Base-by-base conservation (phyloP, 2,888 invertebrate species). In the Hypomecis punctinalis region DNA sequence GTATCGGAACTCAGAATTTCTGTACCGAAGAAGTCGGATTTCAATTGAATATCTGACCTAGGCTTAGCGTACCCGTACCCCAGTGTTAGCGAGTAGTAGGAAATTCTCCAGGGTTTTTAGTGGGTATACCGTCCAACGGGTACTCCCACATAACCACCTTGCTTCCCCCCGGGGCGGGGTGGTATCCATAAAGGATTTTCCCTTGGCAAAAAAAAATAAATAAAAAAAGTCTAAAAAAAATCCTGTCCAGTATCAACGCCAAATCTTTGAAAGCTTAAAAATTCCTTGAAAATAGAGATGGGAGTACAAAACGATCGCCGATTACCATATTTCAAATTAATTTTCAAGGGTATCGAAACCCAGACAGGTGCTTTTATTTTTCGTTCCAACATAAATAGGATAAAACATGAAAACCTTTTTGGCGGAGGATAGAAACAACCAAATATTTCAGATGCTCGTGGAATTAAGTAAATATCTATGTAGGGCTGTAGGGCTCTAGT, bases 381-480 rank as follows among this genome's bases (percentile, higher is more conserved):
- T 59, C 37, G 37, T 51, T 60, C 60, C 9, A 60, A 60, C 52
- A 39, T 54, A 49, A 54, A 49, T 55, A 49, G 39, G 55, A 51
- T 61, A 61, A 49, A 61, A 55, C 40, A 62, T 62, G 56, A 53
- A 52, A 63, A 57, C 57, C 52, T 57, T 56, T 57, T 52, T 33
- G 39, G 51, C 13, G 33, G 23, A 53, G 51, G n/a, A 42, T 42
- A 65, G 63, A 46, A 57, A 52, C 65, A 55, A 43, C 59, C 49
- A 46, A 39, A 55, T 55, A 62, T 54, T 62, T 66, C 55, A 47
- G 43, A 60, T 63, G 49, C 42, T 59, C 42, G 55, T 52, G 8
- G 43, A 51, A 51, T 62, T 63, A 59, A 60, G 56, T 56, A 56
- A 56, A 58, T 63, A 53, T 39, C 54, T 63, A 63, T 58, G 48